Base-by-base conservation (phyloP, 2,113 vertebrate genomes). In the Nycticryphes semicollaris region DNA sequence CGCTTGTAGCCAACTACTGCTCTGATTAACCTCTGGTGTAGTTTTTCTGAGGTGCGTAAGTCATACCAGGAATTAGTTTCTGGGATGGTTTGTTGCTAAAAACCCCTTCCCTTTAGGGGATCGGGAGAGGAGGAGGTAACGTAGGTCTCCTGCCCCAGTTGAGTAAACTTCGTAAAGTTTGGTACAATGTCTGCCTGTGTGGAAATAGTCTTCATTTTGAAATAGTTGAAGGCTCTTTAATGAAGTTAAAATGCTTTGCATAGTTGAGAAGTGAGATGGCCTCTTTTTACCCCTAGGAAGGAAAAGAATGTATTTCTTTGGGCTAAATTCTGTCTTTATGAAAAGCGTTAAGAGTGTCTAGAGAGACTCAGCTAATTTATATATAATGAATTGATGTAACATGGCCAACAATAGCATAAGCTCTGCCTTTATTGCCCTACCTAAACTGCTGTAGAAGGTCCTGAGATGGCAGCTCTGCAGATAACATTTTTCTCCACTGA, bases 381-480 rank as follows among this genome's bases (percentile, higher is more conserved):
- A 21, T 73, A 3, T 84, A 79, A 93, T 82, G 37, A 90, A 69
- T 56, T 84, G 95, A 81, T 97, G 84, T 87, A 75, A 89, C 90
- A 91, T 84, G 88, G 92, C 94, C 94, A 95, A 45, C 90, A 94
- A 93, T 84, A 88, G 94, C 92, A 89, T 76, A 90, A 94, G 94
- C 94, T 95, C 94, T 92, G 84, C 95, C 69, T 84, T 90, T 78
- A 67, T 53, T 93, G 89, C 84, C 95, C 69, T 91, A 39, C 90
- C 62, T 72, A 47, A 93, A 91, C 63, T 88, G 69, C 78, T 72
- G 45, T 66, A 63, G 64, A 73, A 80, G 37, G 56, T 86, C 50
- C 69, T 70, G 21, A 54, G 69, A 62, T 87, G 90, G 80, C 91
- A 94, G 86, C 92, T 86, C 68, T 80, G 51, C 4, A 33, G 78